Evolutionary conservation across 2,113 vertebrate genomes (phyloP), one percentile per base, ranked within the genome.

Genomic region (Erythrocebus patas): DNA sequence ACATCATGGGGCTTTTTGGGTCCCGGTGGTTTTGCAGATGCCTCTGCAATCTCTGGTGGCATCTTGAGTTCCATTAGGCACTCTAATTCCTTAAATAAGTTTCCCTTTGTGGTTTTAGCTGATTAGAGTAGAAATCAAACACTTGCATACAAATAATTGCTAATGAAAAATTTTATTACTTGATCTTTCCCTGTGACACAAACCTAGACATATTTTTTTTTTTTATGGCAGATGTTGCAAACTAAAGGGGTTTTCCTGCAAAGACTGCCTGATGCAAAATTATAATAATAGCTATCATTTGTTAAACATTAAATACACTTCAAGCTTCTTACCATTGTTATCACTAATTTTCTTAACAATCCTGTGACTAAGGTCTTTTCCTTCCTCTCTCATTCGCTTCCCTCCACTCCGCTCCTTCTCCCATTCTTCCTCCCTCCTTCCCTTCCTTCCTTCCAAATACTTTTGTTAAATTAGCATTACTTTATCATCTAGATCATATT

Each of bases 351-450:
- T 75, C 14, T 95, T 93, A 91, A 86, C 14, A n/a, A 68, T 18
- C 1, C 4, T 59, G 1, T 89, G 25, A 43, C 22, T 73, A 43
- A 66, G 43, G 55, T n/a, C 1, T 11, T 3, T 43, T 32, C 72
- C 6, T 57, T 22, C 20, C 6, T 22, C 12, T 6, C 2, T 2
- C 38, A 13, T 22, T 0, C 17, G 2, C 3, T 0, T n/a, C 6
- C 4, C 40, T 30, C 5, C 2, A 22, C 8, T 73, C 30, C 5
- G 5, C 59, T 38, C 35, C 8, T 52, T 1, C 7, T 6, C 27
- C 18, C 14, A 45, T 59, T 6, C 5, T 35, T 92, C 2, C 5
- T 75, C 12, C 30, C 23, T 25, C 9, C 3, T 38, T 70, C 5
- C 13, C 23, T 32, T 40, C 16, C 14, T 80, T 50, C 16, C 59